These are phyloP conservation scores for Rhombomys opimus DNA, from an alignment of 2,113 vertebrate genomes.

Conservation along the genomic window DNA sequence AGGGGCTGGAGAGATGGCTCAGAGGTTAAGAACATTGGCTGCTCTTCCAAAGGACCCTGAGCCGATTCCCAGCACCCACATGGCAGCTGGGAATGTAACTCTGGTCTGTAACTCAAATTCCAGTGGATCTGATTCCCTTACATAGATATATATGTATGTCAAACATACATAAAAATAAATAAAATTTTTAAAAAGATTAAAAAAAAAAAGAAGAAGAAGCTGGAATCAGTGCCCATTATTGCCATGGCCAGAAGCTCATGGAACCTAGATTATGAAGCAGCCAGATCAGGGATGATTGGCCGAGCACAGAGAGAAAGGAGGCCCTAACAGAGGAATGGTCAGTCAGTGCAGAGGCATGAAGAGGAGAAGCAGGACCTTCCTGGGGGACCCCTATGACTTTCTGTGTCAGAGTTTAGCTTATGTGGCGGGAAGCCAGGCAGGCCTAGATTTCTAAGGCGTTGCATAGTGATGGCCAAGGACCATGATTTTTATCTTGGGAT, in stretches of 20 bases:
- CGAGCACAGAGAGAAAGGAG: background rate
- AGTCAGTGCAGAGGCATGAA: background rate
- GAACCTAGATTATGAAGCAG: background rate
- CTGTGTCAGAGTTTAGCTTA: background rate
- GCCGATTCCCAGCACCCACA: too few species aligned
- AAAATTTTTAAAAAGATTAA: too few species aligned
- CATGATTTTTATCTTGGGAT: background rate
- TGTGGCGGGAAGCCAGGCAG: background rate
- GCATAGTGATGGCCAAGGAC: background rate
- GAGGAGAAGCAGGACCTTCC: background rate
- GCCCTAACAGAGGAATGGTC: background rate
- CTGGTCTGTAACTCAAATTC: too few species aligned
- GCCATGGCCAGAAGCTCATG: background rate
- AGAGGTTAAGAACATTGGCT: too few species aligned
- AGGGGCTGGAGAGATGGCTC: too few species aligned
- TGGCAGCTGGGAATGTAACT: too few species aligned
- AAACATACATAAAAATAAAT: too few species aligned
- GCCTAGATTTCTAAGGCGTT: background rate
- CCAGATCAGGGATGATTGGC: background rate
- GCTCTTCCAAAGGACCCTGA: too few species aligned
- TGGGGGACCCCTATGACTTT: background rate
- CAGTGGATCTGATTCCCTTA: too few species aligned
- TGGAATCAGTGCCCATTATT: fast-evolving
- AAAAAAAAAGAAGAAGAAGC: background rate
- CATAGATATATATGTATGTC: too few species aligned